Conservation (phyloP, 2,888 invertebrate species). For the Melanostoma scalare region DNA sequence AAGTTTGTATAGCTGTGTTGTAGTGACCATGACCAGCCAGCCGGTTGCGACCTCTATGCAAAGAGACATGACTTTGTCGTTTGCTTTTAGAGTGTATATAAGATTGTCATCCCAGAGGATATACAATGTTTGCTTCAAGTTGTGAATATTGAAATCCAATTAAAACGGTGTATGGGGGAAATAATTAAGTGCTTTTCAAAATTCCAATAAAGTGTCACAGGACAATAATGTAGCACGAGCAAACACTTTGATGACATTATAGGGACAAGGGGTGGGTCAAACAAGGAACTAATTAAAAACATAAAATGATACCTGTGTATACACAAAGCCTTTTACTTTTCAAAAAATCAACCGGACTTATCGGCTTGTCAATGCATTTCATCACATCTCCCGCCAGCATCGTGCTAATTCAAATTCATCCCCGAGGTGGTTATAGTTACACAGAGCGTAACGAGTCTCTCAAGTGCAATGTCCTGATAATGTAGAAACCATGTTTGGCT, state of each 20-base stretch:
- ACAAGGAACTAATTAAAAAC: not conserved
- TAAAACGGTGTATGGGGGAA: conserved; percentile 7
- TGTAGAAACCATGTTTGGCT: conserved; percentile 38
- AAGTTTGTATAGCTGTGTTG: not conserved
- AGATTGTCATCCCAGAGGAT: not conserved
- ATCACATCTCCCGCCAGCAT: not conserved
- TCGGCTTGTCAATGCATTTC: not conserved
- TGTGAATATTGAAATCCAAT: conserved; percentile 36
- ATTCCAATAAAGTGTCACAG: conserved; percentile 22
- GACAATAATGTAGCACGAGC: not conserved
- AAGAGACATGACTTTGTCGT: not conserved
- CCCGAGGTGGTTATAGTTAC: not conserved
- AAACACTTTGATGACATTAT: conserved; percentile 2
- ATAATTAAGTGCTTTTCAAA: conserved; percentile 11
- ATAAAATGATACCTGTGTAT: not conserved
- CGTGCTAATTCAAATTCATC: not conserved
- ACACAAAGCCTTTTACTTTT: not conserved
- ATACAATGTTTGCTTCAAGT: conserved; percentile 8
- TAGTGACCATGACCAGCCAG: not conserved
- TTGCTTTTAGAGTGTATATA: not conserved
- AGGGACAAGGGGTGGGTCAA: not conserved
- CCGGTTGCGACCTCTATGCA: conserved; percentile 2
- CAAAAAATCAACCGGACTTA: not conserved
- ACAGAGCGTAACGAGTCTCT: not conserved
- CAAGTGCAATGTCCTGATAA: conserved; percentile 51